Percentiles rank a stretch among this genome's conserved stretches.
These are phyloP conservation scores for Heliconius cydno DNA, from an alignment of 2,888 invertebrate species.

Conservation along the genomic window DNA sequence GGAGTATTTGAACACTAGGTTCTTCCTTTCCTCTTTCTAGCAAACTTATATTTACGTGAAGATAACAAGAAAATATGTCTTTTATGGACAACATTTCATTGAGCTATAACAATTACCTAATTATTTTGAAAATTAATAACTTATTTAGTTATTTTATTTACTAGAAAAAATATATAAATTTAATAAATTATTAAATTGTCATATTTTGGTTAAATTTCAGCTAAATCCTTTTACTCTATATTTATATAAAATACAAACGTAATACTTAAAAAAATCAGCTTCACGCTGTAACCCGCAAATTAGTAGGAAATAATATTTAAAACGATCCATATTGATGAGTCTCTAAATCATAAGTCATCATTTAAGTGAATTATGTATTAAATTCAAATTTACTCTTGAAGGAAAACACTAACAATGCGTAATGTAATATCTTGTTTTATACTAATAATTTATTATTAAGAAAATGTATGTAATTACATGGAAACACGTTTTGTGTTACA, in stretches of 20 bases:
- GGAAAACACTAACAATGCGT: constrained; percentile 8
- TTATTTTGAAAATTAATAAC: background rate
- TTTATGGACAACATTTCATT: background rate
- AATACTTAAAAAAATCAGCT: too few relatives aligned
- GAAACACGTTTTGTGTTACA: background rate
- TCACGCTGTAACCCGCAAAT: too few relatives aligned
- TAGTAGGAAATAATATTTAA: background rate
- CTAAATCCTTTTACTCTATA: background rate
- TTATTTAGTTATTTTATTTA: background rate
- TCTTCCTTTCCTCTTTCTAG: too few relatives aligned
- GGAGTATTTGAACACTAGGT: too few relatives aligned
- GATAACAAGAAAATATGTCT: too few relatives aligned
- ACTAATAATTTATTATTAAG: constrained; percentile 8
- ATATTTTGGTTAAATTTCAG: background rate
- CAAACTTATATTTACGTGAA: too few relatives aligned
- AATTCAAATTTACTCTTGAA: background rate
- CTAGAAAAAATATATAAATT: too few relatives aligned
- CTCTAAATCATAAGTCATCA: background rate
- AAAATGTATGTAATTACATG: background rate
- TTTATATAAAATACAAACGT: background rate
- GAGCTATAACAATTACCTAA: background rate
- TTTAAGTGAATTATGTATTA: background rate
- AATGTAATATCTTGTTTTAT: background rate
- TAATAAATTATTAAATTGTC: background rate
- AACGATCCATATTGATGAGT: background rate